Percentiles rank a stretch among this genome's conserved stretches.
phyloP scores from a whole-genome alignment of 2,888 invertebrate species.

The Gasteruption jaculator region DNA sequence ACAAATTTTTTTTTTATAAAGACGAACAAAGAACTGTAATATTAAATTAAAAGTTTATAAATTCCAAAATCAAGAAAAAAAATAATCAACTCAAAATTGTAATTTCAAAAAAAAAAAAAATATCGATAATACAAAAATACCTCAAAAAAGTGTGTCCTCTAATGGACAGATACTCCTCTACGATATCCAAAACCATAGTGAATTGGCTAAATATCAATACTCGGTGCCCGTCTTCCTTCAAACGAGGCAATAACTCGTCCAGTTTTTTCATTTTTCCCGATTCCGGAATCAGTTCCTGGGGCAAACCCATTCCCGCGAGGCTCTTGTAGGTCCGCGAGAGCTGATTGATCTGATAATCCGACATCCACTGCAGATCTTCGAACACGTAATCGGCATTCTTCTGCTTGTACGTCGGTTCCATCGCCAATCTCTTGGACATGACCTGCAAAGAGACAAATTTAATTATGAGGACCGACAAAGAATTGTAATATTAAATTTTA shows the following conservation, averaged over 20 bases:
- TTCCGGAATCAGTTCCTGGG: conserved; percentile 67
- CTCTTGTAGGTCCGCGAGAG: conserved; percentile 67
- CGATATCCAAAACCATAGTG: conserved; percentile 88
- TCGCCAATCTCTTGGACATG: conserved; percentile 69
- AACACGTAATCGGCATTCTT: conserved; percentile 73
- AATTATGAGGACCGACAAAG: neutral
- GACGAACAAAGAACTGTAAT: neutral
- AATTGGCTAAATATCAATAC: conserved; percentile 96
- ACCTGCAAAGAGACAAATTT: conserved; percentile 40
- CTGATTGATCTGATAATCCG: conserved; percentile 88
- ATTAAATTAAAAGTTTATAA: conserved; percentile 4
- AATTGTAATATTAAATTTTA: neutral
- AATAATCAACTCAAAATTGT: conserved; percentile 8
- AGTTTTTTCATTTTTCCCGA: conserved; percentile 85
- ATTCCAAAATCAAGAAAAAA: neutral
- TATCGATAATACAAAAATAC: conserved; percentile 21
- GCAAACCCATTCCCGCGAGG: conserved; percentile 61
- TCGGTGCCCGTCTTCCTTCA: conserved; percentile 72
- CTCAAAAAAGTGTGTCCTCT: conserved; percentile 67
- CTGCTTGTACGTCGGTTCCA: conserved; percentile 68
- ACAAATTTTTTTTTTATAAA: neutral
- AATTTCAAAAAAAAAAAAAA: conserved; percentile 2
- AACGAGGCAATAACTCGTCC: conserved; percentile 69
- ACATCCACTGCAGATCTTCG: conserved; percentile 83
- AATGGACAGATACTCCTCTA: conserved; percentile 82